Percentiles rank a stretch among this genome's conserved stretches.
Conservation (phyloP, 2,888 invertebrate species). For the Caenorhabditis afra region DNA sequence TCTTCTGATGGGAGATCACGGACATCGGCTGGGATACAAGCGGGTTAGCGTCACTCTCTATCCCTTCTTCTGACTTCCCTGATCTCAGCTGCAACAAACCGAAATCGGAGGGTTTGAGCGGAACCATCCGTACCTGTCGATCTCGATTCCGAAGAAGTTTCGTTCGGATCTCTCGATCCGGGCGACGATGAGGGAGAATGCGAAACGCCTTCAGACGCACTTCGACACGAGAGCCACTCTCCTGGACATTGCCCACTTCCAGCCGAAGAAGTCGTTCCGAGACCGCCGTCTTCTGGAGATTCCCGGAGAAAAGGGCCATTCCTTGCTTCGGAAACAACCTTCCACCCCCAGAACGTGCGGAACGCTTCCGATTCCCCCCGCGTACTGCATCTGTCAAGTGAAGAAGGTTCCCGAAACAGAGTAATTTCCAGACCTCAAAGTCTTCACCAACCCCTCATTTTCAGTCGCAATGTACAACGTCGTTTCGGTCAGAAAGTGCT, state of each 20-base stretch:
- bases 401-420: constrained; percentile 1
- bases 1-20: constrained; percentile 69
- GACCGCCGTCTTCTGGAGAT: constrained; percentile 30
- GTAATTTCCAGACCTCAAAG: too few relatives aligned
- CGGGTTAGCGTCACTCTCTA: background rate
- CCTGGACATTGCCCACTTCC: constrained; percentile 58
- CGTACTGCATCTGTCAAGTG: constrained; percentile 64
- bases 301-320: constrained; percentile 49
- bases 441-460: too few relatives aligned
- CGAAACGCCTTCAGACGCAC: constrained; percentile 59
- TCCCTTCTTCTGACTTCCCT: too few relatives aligned
- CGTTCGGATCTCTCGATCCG: constrained; percentile 37
- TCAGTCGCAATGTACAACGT: constrained; percentile 21
- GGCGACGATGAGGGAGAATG: constrained; percentile 53
- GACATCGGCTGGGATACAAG: constrained; percentile 55
- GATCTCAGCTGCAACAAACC: constrained; percentile 24
- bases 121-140: constrained; percentile 62
- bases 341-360: constrained; percentile 51
- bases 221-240: constrained; percentile 64
- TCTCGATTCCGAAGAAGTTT: constrained; percentile 60
- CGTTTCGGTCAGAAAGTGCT: constrained; percentile 13
- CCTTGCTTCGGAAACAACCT: constrained; percentile 53
- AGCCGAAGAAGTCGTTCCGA: constrained; percentile 18
- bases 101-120: constrained; percentile 59
- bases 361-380: constrained; percentile 55